Evolutionary conservation across 2,797 vertebrate genomes (phyloP).

Genomic region (Acipenser ruthenus): DNA sequence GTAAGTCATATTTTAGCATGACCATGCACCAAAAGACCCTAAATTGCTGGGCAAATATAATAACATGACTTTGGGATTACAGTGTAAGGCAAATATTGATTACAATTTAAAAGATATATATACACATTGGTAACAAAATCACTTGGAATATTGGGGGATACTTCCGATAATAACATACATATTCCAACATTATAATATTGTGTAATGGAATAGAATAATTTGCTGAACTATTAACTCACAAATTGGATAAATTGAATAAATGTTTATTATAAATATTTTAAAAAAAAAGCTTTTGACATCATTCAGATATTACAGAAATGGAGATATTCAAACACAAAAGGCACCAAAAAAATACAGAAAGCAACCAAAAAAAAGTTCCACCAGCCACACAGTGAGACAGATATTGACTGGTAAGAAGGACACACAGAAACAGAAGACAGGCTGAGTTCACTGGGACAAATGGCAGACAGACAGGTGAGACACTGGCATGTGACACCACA

Average conservation of each 20-base stretch:
- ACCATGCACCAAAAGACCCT: conserved; percentile 54
- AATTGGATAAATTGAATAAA: neutral
- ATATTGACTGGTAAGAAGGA: conserved; percentile 48
- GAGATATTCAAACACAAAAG: conserved; percentile 48
- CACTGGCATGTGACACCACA: conserved; percentile 62
- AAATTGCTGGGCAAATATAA: conserved; percentile 5
- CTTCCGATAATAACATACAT: neutral
- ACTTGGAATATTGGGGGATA: no score
- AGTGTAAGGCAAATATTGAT: conserved; percentile 23
- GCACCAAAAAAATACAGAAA: conserved; percentile 28
- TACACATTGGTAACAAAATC: conserved; percentile 4
- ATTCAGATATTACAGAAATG: conserved; percentile 58
- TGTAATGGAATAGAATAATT: conserved; percentile 1
- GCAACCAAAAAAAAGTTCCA: conserved; percentile 39
- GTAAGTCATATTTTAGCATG: conserved; percentile 47
- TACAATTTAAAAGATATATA: conserved; percentile 10
- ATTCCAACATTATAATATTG: neutral
- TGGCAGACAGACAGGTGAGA: conserved; percentile 62
- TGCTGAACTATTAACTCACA: neutral
- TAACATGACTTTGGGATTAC: conserved; percentile 22
- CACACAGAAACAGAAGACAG: conserved; percentile 25
- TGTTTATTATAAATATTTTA: conserved; percentile 3
- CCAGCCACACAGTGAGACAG: conserved; percentile 21
- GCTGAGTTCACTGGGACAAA: conserved; percentile 49
- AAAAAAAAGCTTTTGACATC: conserved; percentile 6